phyloP scores from a whole-genome alignment of 2,797 vertebrate species.

The Moxostoma hubbsi region DNA sequence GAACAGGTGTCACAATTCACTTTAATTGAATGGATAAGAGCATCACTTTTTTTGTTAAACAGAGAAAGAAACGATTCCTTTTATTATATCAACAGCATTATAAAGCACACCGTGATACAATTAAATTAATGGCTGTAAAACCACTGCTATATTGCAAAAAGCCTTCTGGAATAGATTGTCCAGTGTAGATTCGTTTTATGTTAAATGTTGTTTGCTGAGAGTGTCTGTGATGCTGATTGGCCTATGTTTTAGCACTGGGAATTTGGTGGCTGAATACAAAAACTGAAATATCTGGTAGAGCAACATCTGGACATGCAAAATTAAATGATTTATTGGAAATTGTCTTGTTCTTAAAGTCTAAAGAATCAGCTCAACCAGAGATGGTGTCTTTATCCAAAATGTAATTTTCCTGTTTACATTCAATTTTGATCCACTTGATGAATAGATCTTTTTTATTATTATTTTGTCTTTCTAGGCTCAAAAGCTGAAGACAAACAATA shows the following conservation, averaged over 20 bases:
- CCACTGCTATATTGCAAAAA: not conserved
- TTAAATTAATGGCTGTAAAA: conserved; percentile 15
- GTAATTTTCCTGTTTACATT: not conserved
- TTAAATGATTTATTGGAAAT: too few species aligned
- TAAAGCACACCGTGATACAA: not conserved
- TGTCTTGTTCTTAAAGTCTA: too few species aligned
- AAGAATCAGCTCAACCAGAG: too few species aligned
- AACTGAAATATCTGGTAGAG: not conserved
- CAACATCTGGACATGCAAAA: too few species aligned
- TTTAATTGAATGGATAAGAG: too few species aligned
- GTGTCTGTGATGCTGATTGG: not conserved
- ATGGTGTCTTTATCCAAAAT: not conserved
- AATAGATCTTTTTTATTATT: conserved; percentile 15
- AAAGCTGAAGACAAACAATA: conserved; percentile 89
- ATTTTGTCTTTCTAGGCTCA: conserved; percentile 80
- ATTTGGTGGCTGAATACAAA: not conserved
- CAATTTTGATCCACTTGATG: not conserved
- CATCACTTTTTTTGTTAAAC: too few species aligned
- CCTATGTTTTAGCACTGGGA: not conserved
- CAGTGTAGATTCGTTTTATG: not conserved
- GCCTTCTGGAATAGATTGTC: not conserved
- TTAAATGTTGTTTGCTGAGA: not conserved
- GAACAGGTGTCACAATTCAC: too few species aligned
- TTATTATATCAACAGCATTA: not conserved
- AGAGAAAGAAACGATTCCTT: not conserved